Evolutionary conservation across 2,113 vertebrate genomes (phyloP).

Genomic region (Catharus minimus): DNA sequence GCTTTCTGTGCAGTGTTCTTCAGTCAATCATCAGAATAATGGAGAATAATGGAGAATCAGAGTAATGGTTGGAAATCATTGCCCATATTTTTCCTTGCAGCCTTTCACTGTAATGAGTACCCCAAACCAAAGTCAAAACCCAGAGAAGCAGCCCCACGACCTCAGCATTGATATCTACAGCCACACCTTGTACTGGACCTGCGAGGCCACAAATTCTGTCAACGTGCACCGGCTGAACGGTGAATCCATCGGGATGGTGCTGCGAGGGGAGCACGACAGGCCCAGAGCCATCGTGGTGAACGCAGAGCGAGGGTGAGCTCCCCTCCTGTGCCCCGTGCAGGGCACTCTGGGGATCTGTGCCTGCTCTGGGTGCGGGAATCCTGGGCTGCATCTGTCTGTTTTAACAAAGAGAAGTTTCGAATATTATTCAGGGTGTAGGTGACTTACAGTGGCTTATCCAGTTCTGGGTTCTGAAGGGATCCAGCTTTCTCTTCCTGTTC

Average conservation of each 20-base stretch:
- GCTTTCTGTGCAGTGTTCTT: neutral
- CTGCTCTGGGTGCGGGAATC: neutral
- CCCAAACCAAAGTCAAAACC: conserved; percentile 74
- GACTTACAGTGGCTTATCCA: neutral
- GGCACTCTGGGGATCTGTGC: neutral
- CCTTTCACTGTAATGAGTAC: conserved; percentile 80
- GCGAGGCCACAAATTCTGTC: conserved; percentile 89
- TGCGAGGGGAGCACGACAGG: conserved; percentile 85
- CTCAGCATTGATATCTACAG: conserved; percentile 91
- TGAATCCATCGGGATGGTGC: conserved; percentile 83
- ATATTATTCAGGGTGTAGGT: neutral
- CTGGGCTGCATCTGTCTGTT: neutral
- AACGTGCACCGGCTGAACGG: conserved; percentile 87
- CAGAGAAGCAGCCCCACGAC: conserved; percentile 88
- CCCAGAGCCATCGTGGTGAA: conserved; percentile 89
- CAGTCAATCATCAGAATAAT: neutral
- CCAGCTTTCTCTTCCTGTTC: neutral
- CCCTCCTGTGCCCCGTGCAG: neutral
- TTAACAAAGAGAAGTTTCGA: neutral
- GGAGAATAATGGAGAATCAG: neutral
- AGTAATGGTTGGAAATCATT: neutral
- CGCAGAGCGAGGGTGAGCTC: conserved; percentile 86
- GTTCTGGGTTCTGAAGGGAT: neutral
- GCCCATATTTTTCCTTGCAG: conserved; percentile 49
- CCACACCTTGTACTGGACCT: conserved; percentile 93